A percentile compares a stretch with the other conserved stretches of the same genome.
Conservation (phyloP, 53 echinoderm and acorn worm genomes). For the Antedon mediterranea region DNA sequence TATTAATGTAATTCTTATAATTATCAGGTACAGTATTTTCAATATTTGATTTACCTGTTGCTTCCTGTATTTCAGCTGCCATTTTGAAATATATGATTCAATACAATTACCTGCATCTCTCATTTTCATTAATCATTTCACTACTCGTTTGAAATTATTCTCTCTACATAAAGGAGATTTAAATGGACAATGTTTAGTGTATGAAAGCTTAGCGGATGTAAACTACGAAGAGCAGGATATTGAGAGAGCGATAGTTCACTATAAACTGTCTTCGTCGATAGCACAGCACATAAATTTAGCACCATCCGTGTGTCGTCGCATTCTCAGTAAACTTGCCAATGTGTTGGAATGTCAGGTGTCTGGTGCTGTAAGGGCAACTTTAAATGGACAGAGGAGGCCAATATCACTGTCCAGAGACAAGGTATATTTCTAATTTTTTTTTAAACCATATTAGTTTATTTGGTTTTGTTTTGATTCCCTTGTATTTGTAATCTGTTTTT, state of each 20-base stretch:
- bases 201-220: neutral
- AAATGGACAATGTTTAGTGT: neutral
- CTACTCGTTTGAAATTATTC: too few species aligned
- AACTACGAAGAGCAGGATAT: neutral
- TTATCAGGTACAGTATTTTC: too few species aligned
- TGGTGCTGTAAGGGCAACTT: neutral
- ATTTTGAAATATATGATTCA: too few species aligned
- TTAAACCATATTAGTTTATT: too few species aligned
- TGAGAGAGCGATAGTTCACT: neutral
- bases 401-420: neutral
- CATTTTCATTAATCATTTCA: too few species aligned
- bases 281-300: neutral
- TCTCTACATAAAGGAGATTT: neutral
- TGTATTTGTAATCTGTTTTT: too few species aligned
- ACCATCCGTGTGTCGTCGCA: neutral
- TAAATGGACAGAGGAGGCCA: neutral
- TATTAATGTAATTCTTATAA: too few species aligned
- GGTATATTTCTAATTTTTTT: neutral
- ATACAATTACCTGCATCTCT: too few species aligned
- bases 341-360: neutral
- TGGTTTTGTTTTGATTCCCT: too few species aligned
- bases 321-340: neutral
- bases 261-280: neutral
- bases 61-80: too few species aligned
- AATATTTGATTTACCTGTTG: too few species aligned